A percentile compares a stretch with the other conserved stretches of the same genome.
Conservation (phyloP, 2,888 invertebrate genomes). For the Rhodophaea formosa region DNA sequence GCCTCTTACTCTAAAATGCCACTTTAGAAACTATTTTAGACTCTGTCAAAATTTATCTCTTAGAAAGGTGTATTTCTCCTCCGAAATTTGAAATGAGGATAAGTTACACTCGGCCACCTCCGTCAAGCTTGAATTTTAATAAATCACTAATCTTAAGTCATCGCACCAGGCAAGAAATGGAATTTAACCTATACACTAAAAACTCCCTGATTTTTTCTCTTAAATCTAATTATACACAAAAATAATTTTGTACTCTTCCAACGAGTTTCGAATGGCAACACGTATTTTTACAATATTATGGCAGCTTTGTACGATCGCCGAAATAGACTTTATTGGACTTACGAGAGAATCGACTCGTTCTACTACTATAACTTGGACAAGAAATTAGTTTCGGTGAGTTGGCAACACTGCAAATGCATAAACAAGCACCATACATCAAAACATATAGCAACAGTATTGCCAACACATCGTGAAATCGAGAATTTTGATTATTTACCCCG, state of each 20-base stretch:
- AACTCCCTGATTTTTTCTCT: slow-evolving; percentile 80
- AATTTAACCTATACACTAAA: slow-evolving; percentile 68
- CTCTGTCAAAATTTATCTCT: slow-evolving; percentile 26
- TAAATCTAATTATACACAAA: slow-evolving; percentile 78
- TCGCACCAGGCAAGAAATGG: slow-evolving; percentile 72
- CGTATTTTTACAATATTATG: slow-evolving; percentile 57
- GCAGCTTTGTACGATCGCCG: slow-evolving; percentile 68
- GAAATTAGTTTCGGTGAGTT: slow-evolving; percentile 27
- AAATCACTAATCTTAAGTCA: slow-evolving; percentile 46
- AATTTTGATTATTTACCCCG: background rate
- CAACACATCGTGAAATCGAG: slow-evolving; percentile 23
- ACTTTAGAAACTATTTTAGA: slow-evolving; percentile 47
- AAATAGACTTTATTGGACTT: slow-evolving; percentile 36
- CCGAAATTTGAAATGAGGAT: slow-evolving; percentile 34
- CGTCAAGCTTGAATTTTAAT: slow-evolving; percentile 24
- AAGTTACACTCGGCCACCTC: slow-evolving; percentile 36
- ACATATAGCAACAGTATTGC: slow-evolving; percentile 31
- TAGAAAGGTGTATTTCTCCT: slow-evolving; percentile 40
- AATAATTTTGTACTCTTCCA: slow-evolving; percentile 80
- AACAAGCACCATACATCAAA: slow-evolving; percentile 40
- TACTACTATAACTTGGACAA: slow-evolving; percentile 34
- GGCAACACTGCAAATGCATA: slow-evolving; percentile 34
- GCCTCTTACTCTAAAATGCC: slow-evolving; percentile 75
- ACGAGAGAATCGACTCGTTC: slow-evolving; percentile 36
- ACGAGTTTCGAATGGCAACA: slow-evolving; percentile 78